A percentile compares a stretch with the other conserved stretches of the same genome.
These are phyloP conservation scores for Thamnophis sirtalis DNA, from an alignment of 2,113 vertebrate genomes.

Conservation along the genomic window DNA sequence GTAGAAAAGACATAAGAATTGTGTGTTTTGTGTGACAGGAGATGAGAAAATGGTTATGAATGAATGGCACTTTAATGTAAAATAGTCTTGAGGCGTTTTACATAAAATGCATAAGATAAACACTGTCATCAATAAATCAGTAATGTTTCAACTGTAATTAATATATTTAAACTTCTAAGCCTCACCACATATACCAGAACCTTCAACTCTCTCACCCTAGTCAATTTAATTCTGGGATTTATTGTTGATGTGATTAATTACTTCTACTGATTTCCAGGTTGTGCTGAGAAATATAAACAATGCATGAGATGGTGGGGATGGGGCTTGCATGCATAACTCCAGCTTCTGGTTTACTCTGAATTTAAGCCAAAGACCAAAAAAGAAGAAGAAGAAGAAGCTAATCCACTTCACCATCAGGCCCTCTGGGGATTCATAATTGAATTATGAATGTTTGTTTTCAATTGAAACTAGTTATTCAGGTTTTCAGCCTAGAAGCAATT, in stretches of 20 bases:
- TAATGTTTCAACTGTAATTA: background rate
- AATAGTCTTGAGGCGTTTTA: background rate
- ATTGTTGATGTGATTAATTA: background rate
- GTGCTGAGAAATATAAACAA: background rate
- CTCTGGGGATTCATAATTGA: conserved; percentile 59
- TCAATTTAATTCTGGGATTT: background rate
- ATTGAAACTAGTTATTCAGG: conserved; percentile 56
- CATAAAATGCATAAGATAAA: conserved; percentile 9
- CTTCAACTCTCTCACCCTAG: background rate
- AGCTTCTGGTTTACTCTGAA: conserved; percentile 39
- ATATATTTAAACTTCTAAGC: conserved; percentile 18
- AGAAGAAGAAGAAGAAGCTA: conserved; percentile 18
- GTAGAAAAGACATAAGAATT: background rate
- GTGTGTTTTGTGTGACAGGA: background rate
- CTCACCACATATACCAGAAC: background rate
- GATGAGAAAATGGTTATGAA: background rate
- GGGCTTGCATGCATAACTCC: conserved; percentile 11
- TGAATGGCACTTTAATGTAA: background rate
- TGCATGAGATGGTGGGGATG: background rate
- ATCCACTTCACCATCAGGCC: conserved; percentile 48
- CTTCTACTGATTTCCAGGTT: background rate
- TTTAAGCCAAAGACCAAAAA: conserved; percentile 35
- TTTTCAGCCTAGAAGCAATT: conserved; percentile 22
- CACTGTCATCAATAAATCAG: background rate
- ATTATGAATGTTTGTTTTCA: conserved; percentile 59